phyloP scores from a whole-genome alignment of 2,797 vertebrate species.

The Natrix natrix region DNA sequence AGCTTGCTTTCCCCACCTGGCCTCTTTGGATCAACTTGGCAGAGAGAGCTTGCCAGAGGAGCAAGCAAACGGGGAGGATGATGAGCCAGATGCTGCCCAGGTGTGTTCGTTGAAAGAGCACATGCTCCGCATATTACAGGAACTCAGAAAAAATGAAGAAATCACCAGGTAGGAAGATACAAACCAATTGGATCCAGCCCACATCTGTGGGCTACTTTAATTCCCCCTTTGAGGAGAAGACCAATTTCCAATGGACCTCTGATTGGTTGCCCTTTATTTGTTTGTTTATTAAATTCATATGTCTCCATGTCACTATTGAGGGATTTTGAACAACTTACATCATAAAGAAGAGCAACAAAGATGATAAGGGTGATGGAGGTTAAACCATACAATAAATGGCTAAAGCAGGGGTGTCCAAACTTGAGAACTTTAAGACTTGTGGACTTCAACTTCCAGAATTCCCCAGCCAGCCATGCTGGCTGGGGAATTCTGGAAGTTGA shows the following conservation, averaged over 20 bases:
- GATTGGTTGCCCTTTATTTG: neutral
- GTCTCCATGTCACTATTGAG: neutral
- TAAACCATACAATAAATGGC: neutral
- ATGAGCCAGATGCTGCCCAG: neutral
- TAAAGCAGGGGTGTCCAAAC: no score
- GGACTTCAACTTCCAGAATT: no score
- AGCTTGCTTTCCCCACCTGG: neutral
- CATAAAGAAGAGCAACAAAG: neutral
- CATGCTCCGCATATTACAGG: neutral
- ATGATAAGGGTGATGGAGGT: neutral
- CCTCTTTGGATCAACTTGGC: neutral
- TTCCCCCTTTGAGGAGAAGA: neutral
- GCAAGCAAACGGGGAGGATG: neutral
- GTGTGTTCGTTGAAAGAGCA: neutral
- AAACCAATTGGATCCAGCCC: neutral
- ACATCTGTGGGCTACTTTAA: neutral
- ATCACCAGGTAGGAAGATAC: neutral
- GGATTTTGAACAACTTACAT: neutral
- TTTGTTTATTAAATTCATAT: neutral
- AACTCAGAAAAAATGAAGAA: neutral
- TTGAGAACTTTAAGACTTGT: no score
- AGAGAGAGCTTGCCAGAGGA: neutral
- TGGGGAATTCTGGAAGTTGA: no score
- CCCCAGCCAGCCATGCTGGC: no score
- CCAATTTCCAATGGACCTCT: neutral